Evolutionary conservation across 2,888 invertebrate genomes (phyloP), one percentile per base, ranked within the genome.

Genomic region (Polyommatus icarus): DNA sequence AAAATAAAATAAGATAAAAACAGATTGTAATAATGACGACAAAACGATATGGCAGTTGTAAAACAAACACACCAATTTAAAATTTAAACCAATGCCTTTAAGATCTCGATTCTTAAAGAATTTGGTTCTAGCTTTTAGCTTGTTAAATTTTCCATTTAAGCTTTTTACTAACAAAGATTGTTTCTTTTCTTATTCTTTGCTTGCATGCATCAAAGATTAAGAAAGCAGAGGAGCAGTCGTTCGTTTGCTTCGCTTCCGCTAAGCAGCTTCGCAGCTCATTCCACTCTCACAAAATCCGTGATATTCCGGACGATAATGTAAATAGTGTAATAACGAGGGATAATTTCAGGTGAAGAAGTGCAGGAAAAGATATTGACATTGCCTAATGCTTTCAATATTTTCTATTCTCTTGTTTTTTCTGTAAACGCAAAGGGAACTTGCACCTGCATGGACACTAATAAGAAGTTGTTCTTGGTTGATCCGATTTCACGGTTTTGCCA

Each of bases 321-420:
- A 57, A 75, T 73, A 54, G 10, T 72, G 50, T 76, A 46, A 59
- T 73, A 59, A 61, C 76, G 54, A 79, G 78, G 79, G 78, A 78
- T 80, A 79, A 81, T 92, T 93, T 90, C 93, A 93, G 93, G 93
- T 92, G 88, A 91, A 89, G 87, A 87, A 82, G 83, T 83, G 77
- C 77, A 77, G 82, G 82, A 79, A 80, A 79, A 80, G 46, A 78
- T 57, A 81, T 80, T 80, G 81, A 82, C 83, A 84, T 83, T 83
- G 84, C 84, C 83, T 83, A 77, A 54, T 82, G 84, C 92, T 92
- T 89, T 84, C 82, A 87, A 86, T 86, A 86, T 91, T 84, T 90
- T 92, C 89, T 91, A 86, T 90, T 92, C 91, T 91, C 92, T 91
- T 92, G 87, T 92, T 89, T 92, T 88, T 86, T 89, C 87, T 84